Evolutionary conservation across 2,113 vertebrate species (phyloP), one percentile per base, ranked within the genome.

Genomic region (Gasterosteus aculeatus): DNA sequence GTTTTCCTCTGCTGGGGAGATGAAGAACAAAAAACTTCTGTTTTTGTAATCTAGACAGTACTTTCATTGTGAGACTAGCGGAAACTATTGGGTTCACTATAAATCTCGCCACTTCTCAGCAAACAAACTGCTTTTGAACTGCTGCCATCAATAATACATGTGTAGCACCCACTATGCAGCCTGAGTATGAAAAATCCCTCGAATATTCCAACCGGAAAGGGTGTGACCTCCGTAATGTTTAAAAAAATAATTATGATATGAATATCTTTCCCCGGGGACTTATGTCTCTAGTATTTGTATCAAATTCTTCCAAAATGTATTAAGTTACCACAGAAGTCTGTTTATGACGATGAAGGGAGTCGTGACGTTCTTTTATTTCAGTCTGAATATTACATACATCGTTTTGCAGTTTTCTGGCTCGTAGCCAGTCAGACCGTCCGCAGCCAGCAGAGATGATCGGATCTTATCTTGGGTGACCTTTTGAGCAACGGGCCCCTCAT

Each of bases 391-490:
- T 33, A 51, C 41, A 31, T 14, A 31, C 53, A 29, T 46, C 41
- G 56, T 74, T 84, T 83, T 56, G 59, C 57, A 33, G 69, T 83
- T 81, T 57, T 82, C 77, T 59, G 72, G 54, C 64, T 91, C 42
- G 67, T 85, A 87, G 85, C 66, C 63, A 62, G 64, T 73, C 56
- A 7, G 69, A 73, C 73, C 62, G 74, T 87, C 77, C 65, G 62
- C 77, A 19, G 64, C 64, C 47, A 63, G 42, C 61, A 81, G 58
- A 77, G 82, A 80, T 83, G 88, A 89, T 86, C 84, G 87, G 82
- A 77, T 87, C 76, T 67, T 82, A 79, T 90, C 87, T 68, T 64
- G 10, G 26, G 60, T 84, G 89, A 90, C 89, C 88, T 92, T 92
- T 88, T 69, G 49, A 61, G 73, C 16, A 0, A 44, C 3, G 31